Evolutionary conservation across 2,113 vertebrate genomes (phyloP), one percentile per base, ranked within the genome.

Genomic region (Phalacrocorax brasilianus): DNA sequence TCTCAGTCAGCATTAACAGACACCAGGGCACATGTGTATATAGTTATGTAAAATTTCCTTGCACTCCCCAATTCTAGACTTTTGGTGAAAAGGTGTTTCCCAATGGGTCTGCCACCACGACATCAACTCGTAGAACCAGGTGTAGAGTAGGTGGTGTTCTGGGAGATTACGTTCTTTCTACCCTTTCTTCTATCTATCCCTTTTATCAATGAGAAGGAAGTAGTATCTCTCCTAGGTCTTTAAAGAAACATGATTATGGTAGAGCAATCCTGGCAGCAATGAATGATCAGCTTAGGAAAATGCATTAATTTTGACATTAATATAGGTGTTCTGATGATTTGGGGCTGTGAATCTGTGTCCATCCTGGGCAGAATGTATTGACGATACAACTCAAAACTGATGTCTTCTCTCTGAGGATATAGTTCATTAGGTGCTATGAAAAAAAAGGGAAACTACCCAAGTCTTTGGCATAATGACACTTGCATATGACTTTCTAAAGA

Each of bases 1-100:
- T 75, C 16, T 44, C 27, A 45, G 23, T 45, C 32, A 58, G 14
- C 22, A 53, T 79, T 68, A 63, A 63, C 23, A 74, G 20, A 42
- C 8, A 66, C 2, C 27, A 65, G 20, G 12, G 5, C 6, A 42
- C 14, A 33, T 3, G 4, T 30, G 22, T 14, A 49, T 17, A 27
- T 2, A 78, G 24, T 40, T 50, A 5, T 3, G n/a, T 23, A 85
- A 89, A 90, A 65, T 28, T 53, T 5, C 30, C 7, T 82, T 52
- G 6, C 10, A 45, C 1, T 88, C 14, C 5, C 1, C 8, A 67
- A 0, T 75, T 61, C 14, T 40, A 61, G 24, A 55, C 23, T 71
- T 20, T 30, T 45, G 7, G 9, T 50, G 17, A 83, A 75, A 76
- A 87, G 7, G 6, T 0, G 0, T 7, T 78, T 76, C n/a, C 21